These are phyloP conservation scores for Petrolisthes cinctipes DNA, from an alignment of 2,888 invertebrate species.

Conservation along the genomic window DNA sequence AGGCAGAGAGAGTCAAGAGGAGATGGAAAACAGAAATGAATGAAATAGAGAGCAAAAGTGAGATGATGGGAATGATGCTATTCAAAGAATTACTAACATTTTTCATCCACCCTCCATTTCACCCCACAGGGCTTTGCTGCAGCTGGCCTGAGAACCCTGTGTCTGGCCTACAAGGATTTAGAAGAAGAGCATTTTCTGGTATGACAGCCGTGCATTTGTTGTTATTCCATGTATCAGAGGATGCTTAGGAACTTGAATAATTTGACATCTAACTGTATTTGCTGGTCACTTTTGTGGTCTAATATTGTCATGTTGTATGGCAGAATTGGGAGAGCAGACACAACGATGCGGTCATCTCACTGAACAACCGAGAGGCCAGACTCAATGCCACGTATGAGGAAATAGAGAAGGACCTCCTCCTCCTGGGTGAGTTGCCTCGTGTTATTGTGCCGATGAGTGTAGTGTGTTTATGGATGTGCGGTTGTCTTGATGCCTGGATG, in stretches of 20 bases:
- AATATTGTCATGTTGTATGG: too few relatives aligned
- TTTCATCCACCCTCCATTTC: constrained; percentile 49
- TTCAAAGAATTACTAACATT: constrained; percentile 3
- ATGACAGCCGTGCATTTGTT: constrained; percentile 70
- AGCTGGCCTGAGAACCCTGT: constrained; percentile 94
- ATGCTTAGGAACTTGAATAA: too few relatives aligned
- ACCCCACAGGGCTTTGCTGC: constrained; percentile 88
- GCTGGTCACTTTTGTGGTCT: too few relatives aligned
- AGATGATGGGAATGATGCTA: not conserved
- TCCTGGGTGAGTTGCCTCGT: constrained; percentile 73
- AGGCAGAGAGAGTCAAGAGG: not conserved
- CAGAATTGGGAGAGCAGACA: constrained; percentile 84
- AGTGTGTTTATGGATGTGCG: not conserved
- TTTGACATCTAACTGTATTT: too few relatives aligned
- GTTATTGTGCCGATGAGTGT: too few relatives aligned
- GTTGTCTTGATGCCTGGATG: not conserved
- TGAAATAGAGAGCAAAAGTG: not conserved
- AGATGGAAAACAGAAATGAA: not conserved
- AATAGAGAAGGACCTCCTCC: constrained; percentile 91
- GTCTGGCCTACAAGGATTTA: constrained; percentile 90
- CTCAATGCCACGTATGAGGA: constrained; percentile 95
- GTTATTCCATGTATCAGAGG: too few relatives aligned
- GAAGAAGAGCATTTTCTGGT: constrained; percentile 85
- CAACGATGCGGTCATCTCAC: constrained; percentile 85
- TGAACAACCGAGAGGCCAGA: constrained; percentile 89